Conservation (phyloP, 1,140 invertebrate genomes). For the Coenobita brevimanus region DNA sequence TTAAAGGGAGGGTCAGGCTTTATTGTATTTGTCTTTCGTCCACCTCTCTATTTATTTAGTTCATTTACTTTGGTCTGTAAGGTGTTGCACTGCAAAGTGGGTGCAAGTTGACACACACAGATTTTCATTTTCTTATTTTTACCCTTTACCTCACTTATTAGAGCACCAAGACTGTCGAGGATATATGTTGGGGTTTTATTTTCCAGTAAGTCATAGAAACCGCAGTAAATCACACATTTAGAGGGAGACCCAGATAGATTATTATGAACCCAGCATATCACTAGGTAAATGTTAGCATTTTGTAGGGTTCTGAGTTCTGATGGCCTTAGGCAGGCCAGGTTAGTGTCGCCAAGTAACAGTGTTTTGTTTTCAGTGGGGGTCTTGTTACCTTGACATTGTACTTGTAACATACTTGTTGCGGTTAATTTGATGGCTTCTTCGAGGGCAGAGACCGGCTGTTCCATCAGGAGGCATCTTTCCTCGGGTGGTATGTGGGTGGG, state of each 20-base stretch:
- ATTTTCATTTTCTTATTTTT: not conserved
- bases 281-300: not conserved
- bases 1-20: not conserved
- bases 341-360: slow-evolving; percentile 5
- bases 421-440: too few relatives aligned
- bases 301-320: not conserved
- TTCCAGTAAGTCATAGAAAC: not conserved
- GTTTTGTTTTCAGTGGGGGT: not conserved
- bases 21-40: not conserved
- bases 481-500: too few relatives aligned
- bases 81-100: not conserved
- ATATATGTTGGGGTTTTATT: not conserved
- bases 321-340: not conserved
- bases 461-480: too few relatives aligned
- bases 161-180: not conserved
- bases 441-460: not conserved
- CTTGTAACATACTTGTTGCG: not conserved
- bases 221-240: not conserved
- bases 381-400: not conserved
- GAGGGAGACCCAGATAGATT: not conserved
- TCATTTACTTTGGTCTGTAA: slow-evolving; percentile 1
- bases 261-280: not conserved
- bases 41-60: not conserved
- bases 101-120: not conserved
- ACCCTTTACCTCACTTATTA: not conserved